Base-by-base conservation (phyloP, 2,888 invertebrate genomes). In the Ormia ochracea region DNA sequence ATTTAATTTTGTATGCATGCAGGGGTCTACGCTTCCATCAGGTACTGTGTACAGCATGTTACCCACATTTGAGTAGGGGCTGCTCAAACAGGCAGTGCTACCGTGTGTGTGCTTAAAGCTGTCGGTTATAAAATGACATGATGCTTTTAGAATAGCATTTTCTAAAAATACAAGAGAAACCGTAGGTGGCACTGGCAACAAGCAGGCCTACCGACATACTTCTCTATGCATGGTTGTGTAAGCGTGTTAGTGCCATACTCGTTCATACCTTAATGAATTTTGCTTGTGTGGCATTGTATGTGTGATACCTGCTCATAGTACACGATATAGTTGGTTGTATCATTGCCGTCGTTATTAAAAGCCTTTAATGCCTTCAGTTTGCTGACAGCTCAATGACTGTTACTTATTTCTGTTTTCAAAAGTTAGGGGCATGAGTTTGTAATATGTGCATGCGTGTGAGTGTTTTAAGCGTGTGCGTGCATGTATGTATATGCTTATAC, bases 21-120 rank as follows among this genome's bases (percentile, higher is more conserved):
- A 66, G 66, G 58, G 65, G 65, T 74, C 74, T 66, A 74, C 74
- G 74, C 65, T 31, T 66, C 74, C 74, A 66, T 43, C 65, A 66
- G 58, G 48, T 66, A 74, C 58, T 74, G 74, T 66, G 66, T 58
- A 48, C 58, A 66, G 74, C 74, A 48, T 50, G 66, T 58, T 73
- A 65, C 54, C 56, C 73, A 65, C 38, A 48, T n/a, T n/a, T 65
- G 21, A 36, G 58, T 56, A 31, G 48, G 74, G 74, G 45, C 50
- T 74, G 56, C 65, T 65, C 65, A 41, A 50, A 72, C 69, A 48
- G 23, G 50, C 69, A 70, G 58, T 70, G 21, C 17, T 19, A 21
- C 48, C 28, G 19, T n/a, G 10, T 28, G 19, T 19, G 38, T 19
- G 31, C 9, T 4, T 48, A 12, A 9, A 28, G 45, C 21, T 45